Evolutionary conservation across 2,797 vertebrate genomes (phyloP).

Genomic region (Morelia viridis): DNA sequence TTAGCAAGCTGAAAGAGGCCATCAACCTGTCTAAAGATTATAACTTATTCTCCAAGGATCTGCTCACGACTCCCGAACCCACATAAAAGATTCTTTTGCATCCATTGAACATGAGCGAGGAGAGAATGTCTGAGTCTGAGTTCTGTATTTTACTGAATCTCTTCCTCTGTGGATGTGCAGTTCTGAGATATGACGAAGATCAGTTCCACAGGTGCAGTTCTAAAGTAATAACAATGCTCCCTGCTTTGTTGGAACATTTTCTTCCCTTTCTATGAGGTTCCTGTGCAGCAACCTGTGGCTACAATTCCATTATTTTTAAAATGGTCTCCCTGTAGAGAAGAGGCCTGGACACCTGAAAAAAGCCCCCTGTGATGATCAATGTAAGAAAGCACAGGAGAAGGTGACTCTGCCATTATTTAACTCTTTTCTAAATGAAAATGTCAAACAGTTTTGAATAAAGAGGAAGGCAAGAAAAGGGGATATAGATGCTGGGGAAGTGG

Average conservation of each 20-base stretch:
- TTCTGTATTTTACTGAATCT: not conserved
- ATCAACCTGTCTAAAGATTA: not conserved
- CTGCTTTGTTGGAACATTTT: not conserved
- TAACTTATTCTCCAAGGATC: not conserved
- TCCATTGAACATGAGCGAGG: not conserved
- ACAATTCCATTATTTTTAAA: constrained; percentile 24
- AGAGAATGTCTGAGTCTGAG: not conserved
- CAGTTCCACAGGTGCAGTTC: not conserved
- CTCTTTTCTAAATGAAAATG: not conserved
- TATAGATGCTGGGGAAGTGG: not conserved
- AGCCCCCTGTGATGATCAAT: not conserved
- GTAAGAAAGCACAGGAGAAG: not conserved
- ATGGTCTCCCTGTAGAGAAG: not conserved
- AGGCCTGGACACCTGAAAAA: not conserved
- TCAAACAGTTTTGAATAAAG: not conserved
- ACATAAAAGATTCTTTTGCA: not conserved
- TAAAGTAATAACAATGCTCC: not conserved
- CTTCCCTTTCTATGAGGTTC: not conserved
- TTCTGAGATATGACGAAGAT: not conserved
- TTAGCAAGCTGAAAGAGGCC: not conserved
- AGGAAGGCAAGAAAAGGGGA: accelerated
- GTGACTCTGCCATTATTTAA: not conserved
- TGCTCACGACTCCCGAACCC: not conserved
- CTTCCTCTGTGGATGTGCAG: not conserved
- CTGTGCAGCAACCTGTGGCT: not conserved